These are phyloP conservation scores for Hyla sarda DNA, from an alignment of 2,113 vertebrate genomes.

Conservation along the genomic window DNA sequence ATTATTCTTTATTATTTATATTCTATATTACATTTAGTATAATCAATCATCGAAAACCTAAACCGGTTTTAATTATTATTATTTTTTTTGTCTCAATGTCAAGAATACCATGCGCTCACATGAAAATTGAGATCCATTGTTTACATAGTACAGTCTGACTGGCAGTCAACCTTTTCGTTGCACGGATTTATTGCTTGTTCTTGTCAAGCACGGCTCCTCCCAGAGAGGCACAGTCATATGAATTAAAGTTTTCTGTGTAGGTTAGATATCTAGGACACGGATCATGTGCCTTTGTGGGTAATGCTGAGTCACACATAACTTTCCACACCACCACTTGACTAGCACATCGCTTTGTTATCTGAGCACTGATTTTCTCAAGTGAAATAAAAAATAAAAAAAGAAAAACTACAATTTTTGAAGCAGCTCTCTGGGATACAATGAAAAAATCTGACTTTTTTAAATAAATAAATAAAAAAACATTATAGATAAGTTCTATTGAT, in stretches of 20 bases:
- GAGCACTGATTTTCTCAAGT: not conserved
- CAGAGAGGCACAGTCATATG: not conserved
- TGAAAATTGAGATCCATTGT: not conserved
- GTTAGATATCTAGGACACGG: not conserved
- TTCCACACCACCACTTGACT: not conserved
- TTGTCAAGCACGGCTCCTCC: conserved; percentile 27
- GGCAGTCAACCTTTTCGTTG: not conserved
- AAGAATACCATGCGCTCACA: not conserved
- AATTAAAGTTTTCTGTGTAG: not conserved
- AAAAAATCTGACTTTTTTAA: conserved; percentile 1
- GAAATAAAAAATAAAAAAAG: not conserved
- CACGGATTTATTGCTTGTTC: not conserved
- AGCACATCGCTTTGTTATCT: not conserved
- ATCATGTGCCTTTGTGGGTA: not conserved
- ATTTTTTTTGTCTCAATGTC: not conserved
- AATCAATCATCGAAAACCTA: not conserved
- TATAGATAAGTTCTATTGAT: no score
- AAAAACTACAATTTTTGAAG: not conserved
- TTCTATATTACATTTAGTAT: not conserved
- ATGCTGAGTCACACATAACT: conserved; percentile 37
- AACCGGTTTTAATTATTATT: not conserved
- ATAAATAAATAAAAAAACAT: no score
- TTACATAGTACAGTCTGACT: conserved; percentile 5
- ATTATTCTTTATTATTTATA: no score
- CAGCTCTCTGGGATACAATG: not conserved